phyloP scores from a whole-genome alignment of 1,140 invertebrate species.

The Oncopodura yosiiana region DNA sequence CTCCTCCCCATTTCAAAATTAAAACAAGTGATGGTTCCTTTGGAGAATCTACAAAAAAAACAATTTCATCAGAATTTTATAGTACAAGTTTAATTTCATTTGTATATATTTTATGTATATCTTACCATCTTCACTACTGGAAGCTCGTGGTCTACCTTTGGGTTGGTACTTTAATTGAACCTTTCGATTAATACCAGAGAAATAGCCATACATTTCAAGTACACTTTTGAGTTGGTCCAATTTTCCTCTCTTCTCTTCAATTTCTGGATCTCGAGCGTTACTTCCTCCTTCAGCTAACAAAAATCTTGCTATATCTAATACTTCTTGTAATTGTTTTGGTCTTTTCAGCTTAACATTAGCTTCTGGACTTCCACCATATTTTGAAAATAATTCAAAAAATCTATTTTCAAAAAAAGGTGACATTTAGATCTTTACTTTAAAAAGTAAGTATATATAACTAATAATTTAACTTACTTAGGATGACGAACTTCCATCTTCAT shows the following conservation, averaged over 20 bases:
- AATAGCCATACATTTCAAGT: conserved; percentile 99
- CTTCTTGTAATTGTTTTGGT: conserved; percentile 95
- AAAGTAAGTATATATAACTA: not conserved
- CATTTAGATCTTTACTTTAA: not conserved
- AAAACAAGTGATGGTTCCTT: conserved; percentile 82
- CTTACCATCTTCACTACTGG: conserved; percentile 90
- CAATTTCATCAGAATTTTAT: conserved; percentile 14
- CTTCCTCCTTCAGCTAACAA: conserved; percentile 79
- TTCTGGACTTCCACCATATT: conserved; percentile 89
- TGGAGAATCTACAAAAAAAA: conserved; percentile 54
- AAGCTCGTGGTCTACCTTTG: conserved; percentile 78
- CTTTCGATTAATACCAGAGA: conserved; percentile 99
- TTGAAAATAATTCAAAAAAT: conserved; percentile 97
- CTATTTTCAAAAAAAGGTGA: conserved; percentile 43
- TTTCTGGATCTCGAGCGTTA: conserved; percentile 71
- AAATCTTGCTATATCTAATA: conserved; percentile 84
- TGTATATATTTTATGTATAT: conserved; percentile 35
- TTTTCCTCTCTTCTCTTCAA: conserved; percentile 95
- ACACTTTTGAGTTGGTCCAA: conserved; percentile 95
- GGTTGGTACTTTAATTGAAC: conserved; percentile 99
- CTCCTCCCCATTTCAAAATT: conserved; percentile 98
- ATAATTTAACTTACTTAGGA: conserved; percentile 59
- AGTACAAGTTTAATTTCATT: not conserved
- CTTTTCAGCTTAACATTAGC: conserved; percentile 96
- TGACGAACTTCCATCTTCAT: conserved; percentile 99